phyloP scores from a whole-genome alignment of 35 echinoderm and acorn worm species.

The Heliocidaris erythrogramma region DNA sequence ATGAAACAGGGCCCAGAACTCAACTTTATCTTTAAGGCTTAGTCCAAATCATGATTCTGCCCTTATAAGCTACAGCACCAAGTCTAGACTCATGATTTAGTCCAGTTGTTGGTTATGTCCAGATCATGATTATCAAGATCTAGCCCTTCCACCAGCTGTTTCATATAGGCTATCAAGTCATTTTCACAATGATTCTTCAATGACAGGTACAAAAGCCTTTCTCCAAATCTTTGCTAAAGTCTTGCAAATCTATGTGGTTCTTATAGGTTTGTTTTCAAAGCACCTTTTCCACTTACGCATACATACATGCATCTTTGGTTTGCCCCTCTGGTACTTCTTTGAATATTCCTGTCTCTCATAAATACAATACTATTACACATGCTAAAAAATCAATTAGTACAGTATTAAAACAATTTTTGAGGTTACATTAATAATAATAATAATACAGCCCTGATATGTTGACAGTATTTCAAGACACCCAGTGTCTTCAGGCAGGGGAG shows the following conservation, averaged over 20 bases:
- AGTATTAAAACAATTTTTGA: constrained; percentile 18
- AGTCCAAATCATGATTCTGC: background rate
- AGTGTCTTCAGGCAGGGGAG: background rate
- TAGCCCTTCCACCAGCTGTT: background rate
- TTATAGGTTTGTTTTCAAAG: background rate
- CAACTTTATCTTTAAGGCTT: too few relatives aligned
- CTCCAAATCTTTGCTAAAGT: background rate
- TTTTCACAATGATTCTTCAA: background rate
- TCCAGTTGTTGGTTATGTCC: background rate
- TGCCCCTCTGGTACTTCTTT: background rate
- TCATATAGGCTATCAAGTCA: background rate
- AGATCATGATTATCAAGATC: background rate
- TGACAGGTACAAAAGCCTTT: background rate
- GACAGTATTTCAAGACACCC: background rate
- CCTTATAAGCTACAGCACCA: too few relatives aligned
- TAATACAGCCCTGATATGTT: constrained; percentile 16
- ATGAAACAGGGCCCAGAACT: too few relatives aligned
- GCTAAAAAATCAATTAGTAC: constrained; percentile 28
- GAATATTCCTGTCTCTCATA: background rate
- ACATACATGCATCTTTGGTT: background rate
- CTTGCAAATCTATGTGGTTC: background rate
- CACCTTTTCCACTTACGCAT: background rate
- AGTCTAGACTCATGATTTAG: too few relatives aligned
- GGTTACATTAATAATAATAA: background rate
- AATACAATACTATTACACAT: constrained; percentile 5